Conservation (phyloP, 1,140 invertebrate genomes). For the Hyles vespertilio region DNA sequence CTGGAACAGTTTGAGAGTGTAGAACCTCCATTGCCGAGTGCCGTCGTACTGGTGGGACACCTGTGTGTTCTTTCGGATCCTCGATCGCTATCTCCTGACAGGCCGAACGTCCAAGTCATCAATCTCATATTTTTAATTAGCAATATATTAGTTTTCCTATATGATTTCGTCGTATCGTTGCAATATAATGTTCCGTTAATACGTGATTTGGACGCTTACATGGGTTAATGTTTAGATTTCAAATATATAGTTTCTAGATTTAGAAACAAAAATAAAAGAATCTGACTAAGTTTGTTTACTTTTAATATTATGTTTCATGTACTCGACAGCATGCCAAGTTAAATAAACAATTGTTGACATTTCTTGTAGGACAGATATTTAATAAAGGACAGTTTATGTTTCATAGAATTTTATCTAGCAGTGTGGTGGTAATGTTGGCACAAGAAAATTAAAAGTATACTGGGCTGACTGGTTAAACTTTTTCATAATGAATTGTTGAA, state of each 20-base stretch:
- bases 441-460: slow-evolving; percentile 31
- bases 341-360: too few relatives aligned
- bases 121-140: slow-evolving; percentile 48
- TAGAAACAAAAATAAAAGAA: too few relatives aligned
- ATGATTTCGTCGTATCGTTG: slow-evolving; percentile 35
- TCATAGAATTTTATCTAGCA: slow-evolving; percentile 51
- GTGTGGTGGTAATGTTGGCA: slow-evolving; percentile 36
- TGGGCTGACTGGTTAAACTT: too few relatives aligned
- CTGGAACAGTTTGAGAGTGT: slow-evolving; percentile 47
- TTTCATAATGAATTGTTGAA: too few relatives aligned
- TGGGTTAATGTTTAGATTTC: slow-evolving; percentile 8
- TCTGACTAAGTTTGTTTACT: too few relatives aligned
- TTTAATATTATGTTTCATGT: too few relatives aligned
- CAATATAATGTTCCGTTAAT: slow-evolving; percentile 25
- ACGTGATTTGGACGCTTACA: slow-evolving; percentile 23
- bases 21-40: slow-evolving; percentile 43
- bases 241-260: too few relatives aligned
- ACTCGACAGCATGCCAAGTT: too few relatives aligned
- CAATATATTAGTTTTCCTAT: slow-evolving; percentile 45
- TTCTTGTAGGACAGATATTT: slow-evolving; percentile 18
- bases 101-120: slow-evolving; percentile 37
- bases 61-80: slow-evolving; percentile 49
- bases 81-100: slow-evolving; percentile 30
- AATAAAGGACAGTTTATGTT: slow-evolving; percentile 29
- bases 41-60: slow-evolving; percentile 50